Base-by-base conservation (phyloP, 2,113 vertebrate species). In the Cyphomyrus discorhynchus region DNA sequence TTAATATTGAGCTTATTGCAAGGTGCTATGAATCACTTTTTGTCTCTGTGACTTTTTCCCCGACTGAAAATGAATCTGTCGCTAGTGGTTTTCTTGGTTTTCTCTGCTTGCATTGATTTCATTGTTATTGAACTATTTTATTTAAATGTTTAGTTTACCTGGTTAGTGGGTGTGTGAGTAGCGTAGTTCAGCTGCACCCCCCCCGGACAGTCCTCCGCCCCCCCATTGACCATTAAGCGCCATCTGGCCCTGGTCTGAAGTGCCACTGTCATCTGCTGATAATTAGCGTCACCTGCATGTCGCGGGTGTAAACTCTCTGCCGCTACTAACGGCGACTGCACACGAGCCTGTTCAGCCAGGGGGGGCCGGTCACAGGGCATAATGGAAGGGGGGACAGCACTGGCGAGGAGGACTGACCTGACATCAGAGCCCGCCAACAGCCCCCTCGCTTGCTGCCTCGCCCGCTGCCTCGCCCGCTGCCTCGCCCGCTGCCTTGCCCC, bases 271-370 rank as follows among this genome's bases (percentile, higher is more conserved):
- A 96, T 96, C 96, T 97, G 96, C 96, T 96, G 93, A 95, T 98
- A 96, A 97, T 97, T 97, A 97, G 95, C 96, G 96, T 97, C 97
- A 97, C 97, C 97, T 98, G 97, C 96, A 95, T 91, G 87, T 93
- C 92, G 94, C 94, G 92, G 92, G 92, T 91, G 90, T 95, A 95
- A 95, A 95, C 95, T 96, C 95, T 95, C 95, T 92, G 92, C 92
- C 88, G 53, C 92, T 94, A 93, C 92, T 91, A 91, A 92, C 92
- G 93, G 95, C 85, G 91, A 93, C 92, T 47, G 46, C 89, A 49
- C 24, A 31, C 82, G 89, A 89, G 93, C 93, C 93, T 94, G 77
- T 93, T 95, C 94, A 91, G 2, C 53, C 91, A 13, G 91, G 90
- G 31, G 53, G 88, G 50, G 50, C 0, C 15, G 24, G 31, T 80